phyloP scores from a whole-genome alignment of 2,113 vertebrate species.

The Himantopus leucocephalus region DNA sequence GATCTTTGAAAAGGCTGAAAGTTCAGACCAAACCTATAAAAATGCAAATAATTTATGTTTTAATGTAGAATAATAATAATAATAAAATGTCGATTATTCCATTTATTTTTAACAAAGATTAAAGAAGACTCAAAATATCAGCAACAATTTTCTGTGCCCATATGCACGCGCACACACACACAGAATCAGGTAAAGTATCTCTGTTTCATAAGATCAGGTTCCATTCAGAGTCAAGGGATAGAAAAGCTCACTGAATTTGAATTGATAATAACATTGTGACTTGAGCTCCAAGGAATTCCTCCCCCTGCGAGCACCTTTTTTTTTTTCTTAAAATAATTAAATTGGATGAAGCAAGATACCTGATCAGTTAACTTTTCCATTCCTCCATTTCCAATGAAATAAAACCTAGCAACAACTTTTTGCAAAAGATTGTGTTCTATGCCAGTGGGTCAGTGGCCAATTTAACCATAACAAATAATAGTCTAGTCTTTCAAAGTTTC shows the following conservation, averaged over 20 bases:
- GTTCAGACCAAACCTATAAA: not conserved
- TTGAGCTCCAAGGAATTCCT: slow-evolving; percentile 46
- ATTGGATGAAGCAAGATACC: slow-evolving; percentile 50
- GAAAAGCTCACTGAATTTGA: slow-evolving; percentile 50
- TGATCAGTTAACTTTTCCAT: slow-evolving; percentile 32
- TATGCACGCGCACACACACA: not conserved
- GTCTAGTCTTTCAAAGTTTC: slow-evolving; percentile 45
- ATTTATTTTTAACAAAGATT: not conserved
- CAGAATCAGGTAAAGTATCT: not conserved
- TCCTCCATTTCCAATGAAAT: slow-evolving; percentile 54
- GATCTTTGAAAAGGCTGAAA: not conserved
- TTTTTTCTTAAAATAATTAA: slow-evolving; percentile 28
- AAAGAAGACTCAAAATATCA: not conserved
- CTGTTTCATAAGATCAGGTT: slow-evolving; percentile 28
- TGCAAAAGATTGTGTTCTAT: not conserved
- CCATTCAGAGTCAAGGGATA: not conserved
- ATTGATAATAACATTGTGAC: slow-evolving; percentile 58
- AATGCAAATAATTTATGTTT: not conserved
- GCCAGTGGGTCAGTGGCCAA: slow-evolving; percentile 24
- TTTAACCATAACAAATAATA: slow-evolving; percentile 44
- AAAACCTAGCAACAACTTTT: slow-evolving; percentile 40
- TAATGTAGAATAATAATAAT: not conserved
- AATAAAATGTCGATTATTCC: not conserved
- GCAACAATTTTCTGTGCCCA: not conserved
- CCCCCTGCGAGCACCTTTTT: not conserved